These are phyloP conservation scores for Trachelus troglodyta DNA, from an alignment of 2,888 invertebrate genomes.

Conservation along the genomic window DNA sequence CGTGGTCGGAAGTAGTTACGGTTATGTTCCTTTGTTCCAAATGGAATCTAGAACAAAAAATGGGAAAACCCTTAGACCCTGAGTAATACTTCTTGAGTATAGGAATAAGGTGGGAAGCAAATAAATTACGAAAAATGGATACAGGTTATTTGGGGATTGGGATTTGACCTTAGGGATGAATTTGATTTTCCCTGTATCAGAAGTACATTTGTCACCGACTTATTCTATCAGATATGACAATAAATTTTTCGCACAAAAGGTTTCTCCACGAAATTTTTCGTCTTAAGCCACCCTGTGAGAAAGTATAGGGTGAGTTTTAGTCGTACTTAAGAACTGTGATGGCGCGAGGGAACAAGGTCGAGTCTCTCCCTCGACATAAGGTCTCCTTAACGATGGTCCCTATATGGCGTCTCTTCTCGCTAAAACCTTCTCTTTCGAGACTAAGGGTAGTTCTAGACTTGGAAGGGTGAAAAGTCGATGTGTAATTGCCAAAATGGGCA, in stretches of 20 bases:
- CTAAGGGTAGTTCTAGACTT: neutral
- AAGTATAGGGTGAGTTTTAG: neutral
- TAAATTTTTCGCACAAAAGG: neutral
- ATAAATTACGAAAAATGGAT: neutral
- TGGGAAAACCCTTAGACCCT: neutral
- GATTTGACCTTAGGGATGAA: neutral
- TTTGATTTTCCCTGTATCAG: neutral
- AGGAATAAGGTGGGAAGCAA: neutral
- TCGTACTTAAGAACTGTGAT: neutral
- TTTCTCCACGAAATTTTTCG: neutral
- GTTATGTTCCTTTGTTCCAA: neutral
- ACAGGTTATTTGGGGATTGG: neutral
- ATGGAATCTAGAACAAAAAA: neutral
- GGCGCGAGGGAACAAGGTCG: neutral
- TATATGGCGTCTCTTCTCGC: neutral
- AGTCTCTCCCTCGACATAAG: neutral
- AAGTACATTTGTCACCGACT: neutral
- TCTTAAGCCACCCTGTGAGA: neutral
- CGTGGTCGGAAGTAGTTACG: neutral
- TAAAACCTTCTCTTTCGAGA: neutral
- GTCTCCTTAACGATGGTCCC: neutral
- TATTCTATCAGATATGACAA: neutral
- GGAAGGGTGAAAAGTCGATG: neutral
- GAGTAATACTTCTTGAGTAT: neutral
- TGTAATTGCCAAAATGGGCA: neutral